Conservation (phyloP, 2,888 invertebrate genomes). For the Ormyrus labotus region DNA sequence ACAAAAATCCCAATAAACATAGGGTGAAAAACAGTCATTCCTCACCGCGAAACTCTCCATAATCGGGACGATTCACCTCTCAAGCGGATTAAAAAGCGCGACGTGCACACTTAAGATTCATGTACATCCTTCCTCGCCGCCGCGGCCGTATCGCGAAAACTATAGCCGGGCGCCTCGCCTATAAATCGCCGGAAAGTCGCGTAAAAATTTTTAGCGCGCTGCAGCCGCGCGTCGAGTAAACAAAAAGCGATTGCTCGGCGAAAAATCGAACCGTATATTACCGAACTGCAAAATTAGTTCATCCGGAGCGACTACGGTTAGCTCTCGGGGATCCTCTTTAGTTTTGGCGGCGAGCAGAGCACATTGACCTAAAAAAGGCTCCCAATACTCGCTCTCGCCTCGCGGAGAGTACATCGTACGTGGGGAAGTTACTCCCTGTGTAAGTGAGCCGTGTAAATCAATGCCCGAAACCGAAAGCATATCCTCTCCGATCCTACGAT, state of each 20-base stretch:
- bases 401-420: constrained; percentile 25
- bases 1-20: constrained; percentile 13
- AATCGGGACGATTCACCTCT: too few relatives aligned
- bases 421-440: not conserved
- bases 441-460: constrained; percentile 33
- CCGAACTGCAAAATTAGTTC: constrained; percentile 30
- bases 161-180: too few relatives aligned
- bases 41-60: not conserved
- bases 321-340: constrained; percentile 7
- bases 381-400: constrained; percentile 14
- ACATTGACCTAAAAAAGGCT: constrained; percentile 51
- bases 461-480: constrained; percentile 18
- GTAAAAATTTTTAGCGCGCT: not conserved
- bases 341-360: constrained; percentile 28
- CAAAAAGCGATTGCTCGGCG: constrained; percentile 36
- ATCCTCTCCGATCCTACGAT: constrained; percentile 2
- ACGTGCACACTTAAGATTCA: too few relatives aligned
- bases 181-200: too few relatives aligned
- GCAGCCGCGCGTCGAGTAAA: not conserved
- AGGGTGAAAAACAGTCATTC: constrained; percentile 7
- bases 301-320: not conserved
- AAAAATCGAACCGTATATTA: constrained; percentile 44
- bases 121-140: too few relatives aligned
- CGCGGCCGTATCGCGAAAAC: too few relatives aligned
- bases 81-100: too few relatives aligned